phyloP scores from a whole-genome alignment of 2,113 vertebrate species.

The Anarrhichthys ocellatus region DNA sequence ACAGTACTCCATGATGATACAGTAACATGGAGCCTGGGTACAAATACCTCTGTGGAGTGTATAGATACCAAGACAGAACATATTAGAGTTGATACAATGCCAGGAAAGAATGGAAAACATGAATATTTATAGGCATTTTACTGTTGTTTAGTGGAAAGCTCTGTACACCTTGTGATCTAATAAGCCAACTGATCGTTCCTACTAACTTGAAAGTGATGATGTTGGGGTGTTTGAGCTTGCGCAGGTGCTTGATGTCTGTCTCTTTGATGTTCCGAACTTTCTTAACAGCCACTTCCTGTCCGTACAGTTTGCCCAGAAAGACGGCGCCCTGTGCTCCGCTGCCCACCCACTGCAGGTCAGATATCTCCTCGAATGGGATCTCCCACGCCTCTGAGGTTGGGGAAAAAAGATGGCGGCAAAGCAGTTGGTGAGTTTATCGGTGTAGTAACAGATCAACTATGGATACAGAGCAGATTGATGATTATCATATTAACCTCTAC shows the following conservation, averaged over 20 bases:
- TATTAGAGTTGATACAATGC: background rate
- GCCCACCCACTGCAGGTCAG: constrained; percentile 98
- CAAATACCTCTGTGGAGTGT: constrained; percentile 91
- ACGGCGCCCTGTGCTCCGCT: constrained; percentile 97
- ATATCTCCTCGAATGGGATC: constrained; percentile 98
- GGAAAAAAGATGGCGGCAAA: background rate
- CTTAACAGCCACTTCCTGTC: constrained; percentile 96
- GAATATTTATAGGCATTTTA: background rate
- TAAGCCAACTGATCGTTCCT: background rate
- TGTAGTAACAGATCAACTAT: background rate
- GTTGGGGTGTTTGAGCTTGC: constrained; percentile 98
- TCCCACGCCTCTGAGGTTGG: constrained; percentile 87
- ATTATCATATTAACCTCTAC: background rate
- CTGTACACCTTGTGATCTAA: background rate
- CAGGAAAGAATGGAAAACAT: background rate
- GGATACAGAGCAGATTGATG: background rate
- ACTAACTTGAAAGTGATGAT: constrained; percentile 99
- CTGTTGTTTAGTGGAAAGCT: background rate
- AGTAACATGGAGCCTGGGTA: constrained; percentile 98
- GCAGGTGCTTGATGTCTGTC: constrained; percentile 97
- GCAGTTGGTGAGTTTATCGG: background rate
- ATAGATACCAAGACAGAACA: background rate
- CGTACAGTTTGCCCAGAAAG: constrained; percentile 95
- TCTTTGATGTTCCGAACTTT: constrained; percentile 98
- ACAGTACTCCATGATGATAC: constrained; percentile 99